phyloP scores from a whole-genome alignment of 2,888 invertebrate species.

The Papilio protenor region DNA sequence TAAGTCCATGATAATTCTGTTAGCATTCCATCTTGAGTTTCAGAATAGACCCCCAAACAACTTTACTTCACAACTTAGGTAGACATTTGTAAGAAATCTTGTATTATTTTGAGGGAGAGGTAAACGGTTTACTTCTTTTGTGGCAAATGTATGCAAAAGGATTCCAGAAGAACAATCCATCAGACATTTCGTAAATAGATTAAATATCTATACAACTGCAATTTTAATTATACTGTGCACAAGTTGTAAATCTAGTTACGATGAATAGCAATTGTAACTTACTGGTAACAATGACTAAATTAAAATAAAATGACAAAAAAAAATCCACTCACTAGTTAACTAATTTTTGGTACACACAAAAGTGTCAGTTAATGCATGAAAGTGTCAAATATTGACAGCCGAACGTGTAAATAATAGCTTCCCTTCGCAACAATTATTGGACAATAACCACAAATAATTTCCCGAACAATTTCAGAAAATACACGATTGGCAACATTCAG shows the following conservation, averaged over 20 bases:
- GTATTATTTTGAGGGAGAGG: neutral
- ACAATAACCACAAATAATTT: conserved; percentile 48
- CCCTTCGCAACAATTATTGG: conserved; percentile 37
- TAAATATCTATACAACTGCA: no score
- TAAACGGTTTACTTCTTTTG: no score
- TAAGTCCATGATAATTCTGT: conserved; percentile 38
- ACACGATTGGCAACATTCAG: conserved; percentile 38
- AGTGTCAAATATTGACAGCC: conserved; percentile 20
- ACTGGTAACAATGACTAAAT: no score
- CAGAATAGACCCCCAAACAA: conserved; percentile 6
- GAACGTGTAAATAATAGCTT: neutral
- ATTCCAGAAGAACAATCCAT: no score
- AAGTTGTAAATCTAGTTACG: no score
- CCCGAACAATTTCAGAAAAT: conserved; percentile 52
- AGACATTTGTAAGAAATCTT: neutral
- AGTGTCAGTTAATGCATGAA: neutral
- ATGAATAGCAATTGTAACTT: no score
- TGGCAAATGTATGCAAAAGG: no score
- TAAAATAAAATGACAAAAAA: no score
- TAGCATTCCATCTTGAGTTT: conserved; percentile 26
- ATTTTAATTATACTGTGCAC: no score
- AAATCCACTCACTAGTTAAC: no score
- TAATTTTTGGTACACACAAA: neutral
- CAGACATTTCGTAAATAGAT: no score
- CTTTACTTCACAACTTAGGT: neutral